Percentiles rank a stretch among this genome's conserved stretches.
Conservation (phyloP, 2,113 vertebrate genomes). For the Camelus dromedarius region DNA sequence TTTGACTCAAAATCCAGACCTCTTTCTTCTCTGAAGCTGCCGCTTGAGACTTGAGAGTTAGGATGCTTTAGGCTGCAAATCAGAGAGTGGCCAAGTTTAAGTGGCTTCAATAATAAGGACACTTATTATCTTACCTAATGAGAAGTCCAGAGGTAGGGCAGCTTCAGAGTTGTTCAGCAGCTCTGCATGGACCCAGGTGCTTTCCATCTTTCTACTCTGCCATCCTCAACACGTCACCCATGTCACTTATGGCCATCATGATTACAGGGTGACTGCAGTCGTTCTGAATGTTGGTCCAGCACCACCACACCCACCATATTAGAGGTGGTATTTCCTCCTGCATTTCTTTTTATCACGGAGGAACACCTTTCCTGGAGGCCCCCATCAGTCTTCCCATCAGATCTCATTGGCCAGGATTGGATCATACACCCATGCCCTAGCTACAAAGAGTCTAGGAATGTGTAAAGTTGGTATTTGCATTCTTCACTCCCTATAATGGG, state of each 20-base stretch:
- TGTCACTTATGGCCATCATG: neutral
- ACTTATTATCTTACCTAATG: neutral
- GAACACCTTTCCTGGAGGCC: neutral
- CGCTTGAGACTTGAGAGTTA: neutral
- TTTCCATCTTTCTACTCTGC: neutral
- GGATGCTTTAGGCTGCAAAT: conserved; percentile 10
- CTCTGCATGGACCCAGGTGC: neutral
- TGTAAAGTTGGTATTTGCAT: neutral
- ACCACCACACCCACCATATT: no score
- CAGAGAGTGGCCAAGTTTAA: neutral
- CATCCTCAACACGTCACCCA: neutral
- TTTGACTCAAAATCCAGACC: neutral
- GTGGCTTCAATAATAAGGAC: conserved; percentile 1
- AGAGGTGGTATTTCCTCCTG: neutral
- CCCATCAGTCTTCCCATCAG: neutral
- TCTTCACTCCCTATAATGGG: neutral
- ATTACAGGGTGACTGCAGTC: neutral
- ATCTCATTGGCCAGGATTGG: neutral
- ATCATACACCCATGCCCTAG: neutral
- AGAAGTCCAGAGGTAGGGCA: neutral
- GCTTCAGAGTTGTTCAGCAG: neutral
- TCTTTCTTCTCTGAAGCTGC: neutral
- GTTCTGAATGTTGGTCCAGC: neutral
- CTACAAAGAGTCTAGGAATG: neutral
- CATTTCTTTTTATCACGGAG: neutral